Conservation (phyloP, 2,888 invertebrate genomes). For the Scelioninae gen. 2 region DNA sequence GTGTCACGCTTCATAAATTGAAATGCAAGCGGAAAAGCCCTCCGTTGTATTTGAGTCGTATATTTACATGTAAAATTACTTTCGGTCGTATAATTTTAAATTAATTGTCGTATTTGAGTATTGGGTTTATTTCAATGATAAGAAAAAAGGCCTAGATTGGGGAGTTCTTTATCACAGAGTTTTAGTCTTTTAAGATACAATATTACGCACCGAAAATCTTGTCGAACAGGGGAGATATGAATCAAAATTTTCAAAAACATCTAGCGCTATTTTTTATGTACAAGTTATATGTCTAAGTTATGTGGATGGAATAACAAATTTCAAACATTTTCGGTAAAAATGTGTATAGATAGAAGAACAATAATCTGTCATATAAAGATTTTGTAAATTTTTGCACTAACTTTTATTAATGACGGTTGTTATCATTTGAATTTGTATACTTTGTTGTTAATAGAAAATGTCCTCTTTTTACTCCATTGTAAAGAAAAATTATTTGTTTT, state of each 20-base stretch:
- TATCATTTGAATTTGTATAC: neutral
- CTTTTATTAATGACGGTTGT: too few species aligned
- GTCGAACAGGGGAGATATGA: conserved; percentile 8
- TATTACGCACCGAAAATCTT: conserved; percentile 17
- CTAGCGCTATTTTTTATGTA: conserved; percentile 18
- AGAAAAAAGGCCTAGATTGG: conserved; percentile 52
- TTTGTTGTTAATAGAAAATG: conserved; percentile 2
- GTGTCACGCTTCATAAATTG: neutral
- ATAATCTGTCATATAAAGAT: conserved; percentile 7
- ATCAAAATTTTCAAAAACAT: conserved; percentile 11
- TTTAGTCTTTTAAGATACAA: conserved; percentile 45
- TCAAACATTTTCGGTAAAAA: neutral
- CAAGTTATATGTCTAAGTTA: neutral
- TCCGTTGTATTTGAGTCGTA: conserved; percentile 4
- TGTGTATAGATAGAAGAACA: conserved; percentile 2
- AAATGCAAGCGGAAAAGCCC: neutral
- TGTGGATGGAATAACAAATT: neutral
- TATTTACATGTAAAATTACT: conserved; percentile 28
- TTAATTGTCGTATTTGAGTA: conserved; percentile 47
- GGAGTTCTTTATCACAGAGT: conserved; percentile 63
- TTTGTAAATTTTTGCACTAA: too few species aligned
- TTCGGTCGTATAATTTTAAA: conserved; percentile 15
- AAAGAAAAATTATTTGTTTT: neutral
- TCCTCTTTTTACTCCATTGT: neutral
- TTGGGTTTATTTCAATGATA: conserved; percentile 31